Conservation (phyloP, 1,140 invertebrate genomes). For the Anastrepha ludens region DNA sequence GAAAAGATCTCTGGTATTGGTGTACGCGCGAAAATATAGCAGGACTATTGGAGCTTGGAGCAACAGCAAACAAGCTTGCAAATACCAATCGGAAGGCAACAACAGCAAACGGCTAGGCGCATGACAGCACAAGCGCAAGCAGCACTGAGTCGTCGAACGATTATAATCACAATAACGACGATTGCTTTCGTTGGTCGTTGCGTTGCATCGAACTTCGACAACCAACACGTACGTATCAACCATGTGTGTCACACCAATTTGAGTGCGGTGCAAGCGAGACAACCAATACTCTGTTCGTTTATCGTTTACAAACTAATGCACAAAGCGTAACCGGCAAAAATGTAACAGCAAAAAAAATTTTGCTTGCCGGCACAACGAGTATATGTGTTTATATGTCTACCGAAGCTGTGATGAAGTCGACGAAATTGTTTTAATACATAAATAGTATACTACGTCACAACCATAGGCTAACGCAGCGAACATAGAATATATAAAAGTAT, state of each 20-base stretch:
- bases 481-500: too few relatives aligned
- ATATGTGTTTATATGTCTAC: too few relatives aligned
- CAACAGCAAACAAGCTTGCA: neutral
- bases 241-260: neutral
- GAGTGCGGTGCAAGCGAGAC: slow-evolving; percentile 14
- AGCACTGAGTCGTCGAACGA: too few relatives aligned
- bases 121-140: too few relatives aligned
- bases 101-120: neutral
- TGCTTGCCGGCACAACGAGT: neutral
- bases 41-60: neutral
- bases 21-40: neutral
- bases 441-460: too few relatives aligned
- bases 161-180: too few relatives aligned
- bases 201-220: neutral
- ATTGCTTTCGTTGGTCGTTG: too few relatives aligned
- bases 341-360: slow-evolving; percentile 53
- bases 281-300: neutral
- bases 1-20: neutral
- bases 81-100: neutral
- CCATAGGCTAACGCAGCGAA: too few relatives aligned
- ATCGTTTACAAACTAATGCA: slow-evolving; percentile 21
- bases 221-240: neutral
- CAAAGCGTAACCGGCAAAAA: slow-evolving; percentile 57
- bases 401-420: too few relatives aligned
- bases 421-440: too few relatives aligned